These are phyloP conservation scores for Perizoma flavofasciatum DNA, from an alignment of 2,888 invertebrate genomes.

Conservation along the genomic window DNA sequence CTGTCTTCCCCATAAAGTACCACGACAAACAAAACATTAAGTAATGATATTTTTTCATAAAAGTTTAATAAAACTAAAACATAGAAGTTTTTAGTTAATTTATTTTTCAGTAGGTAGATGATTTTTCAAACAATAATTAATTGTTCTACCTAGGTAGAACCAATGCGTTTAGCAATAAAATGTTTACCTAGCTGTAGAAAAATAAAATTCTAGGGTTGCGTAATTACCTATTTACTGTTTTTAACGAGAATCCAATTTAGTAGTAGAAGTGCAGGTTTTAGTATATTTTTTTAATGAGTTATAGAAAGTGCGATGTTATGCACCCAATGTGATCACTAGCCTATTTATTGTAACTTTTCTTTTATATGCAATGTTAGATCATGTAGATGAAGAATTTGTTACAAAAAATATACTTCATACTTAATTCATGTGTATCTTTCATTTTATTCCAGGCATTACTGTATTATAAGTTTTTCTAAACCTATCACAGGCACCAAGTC, in stretches of 20 bases:
- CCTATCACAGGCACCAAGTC: no score
- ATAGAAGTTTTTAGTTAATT: not conserved
- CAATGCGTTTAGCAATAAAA: not conserved
- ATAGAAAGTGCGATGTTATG: slow-evolving; percentile 6
- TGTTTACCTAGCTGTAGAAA: not conserved
- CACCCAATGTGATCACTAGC: slow-evolving; percentile 23
- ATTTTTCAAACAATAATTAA: slow-evolving; percentile 1
- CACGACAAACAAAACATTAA: no score
- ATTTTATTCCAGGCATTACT: not conserved
- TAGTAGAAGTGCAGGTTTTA: no score
- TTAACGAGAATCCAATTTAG: no score
- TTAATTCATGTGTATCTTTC: slow-evolving; percentile 3
- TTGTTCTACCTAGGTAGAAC: not conserved
- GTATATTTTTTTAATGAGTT: slow-evolving; percentile 10
- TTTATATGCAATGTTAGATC: slow-evolving; percentile 29
- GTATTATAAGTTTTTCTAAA: no score
- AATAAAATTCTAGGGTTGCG: no score
- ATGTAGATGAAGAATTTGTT: slow-evolving; percentile 35
- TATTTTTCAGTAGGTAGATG: slow-evolving; percentile 1
- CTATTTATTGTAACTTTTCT: slow-evolving; percentile 22
- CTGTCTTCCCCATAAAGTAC: no score
- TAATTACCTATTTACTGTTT: no score
- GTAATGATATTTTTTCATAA: no score
- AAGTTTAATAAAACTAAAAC: no score
- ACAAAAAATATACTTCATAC: slow-evolving; percentile 28